Percentiles rank a stretch among this genome's conserved stretches.
These are phyloP conservation scores for Centroberyx gerrardi DNA, from an alignment of 2,797 vertebrate genomes.

Conservation along the genomic window DNA sequence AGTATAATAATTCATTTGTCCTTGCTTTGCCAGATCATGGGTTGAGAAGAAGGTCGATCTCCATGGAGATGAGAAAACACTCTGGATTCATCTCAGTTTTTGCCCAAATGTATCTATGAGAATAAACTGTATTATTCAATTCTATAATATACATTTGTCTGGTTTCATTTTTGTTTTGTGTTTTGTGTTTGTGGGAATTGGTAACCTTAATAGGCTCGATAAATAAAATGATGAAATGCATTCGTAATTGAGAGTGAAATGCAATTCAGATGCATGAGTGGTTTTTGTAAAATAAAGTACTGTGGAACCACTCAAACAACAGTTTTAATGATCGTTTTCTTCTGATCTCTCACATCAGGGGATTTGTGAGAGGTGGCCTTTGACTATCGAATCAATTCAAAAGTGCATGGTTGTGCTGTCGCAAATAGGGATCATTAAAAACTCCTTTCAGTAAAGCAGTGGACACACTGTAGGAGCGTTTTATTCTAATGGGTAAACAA, in stretches of 20 bases:
- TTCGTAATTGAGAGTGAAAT: background rate
- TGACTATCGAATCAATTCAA: background rate
- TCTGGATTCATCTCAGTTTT: constrained; percentile 32
- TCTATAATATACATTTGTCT: constrained; percentile 12
- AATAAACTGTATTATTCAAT: constrained; percentile 63
- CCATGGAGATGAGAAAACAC: constrained; percentile 45
- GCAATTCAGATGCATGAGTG: background rate
- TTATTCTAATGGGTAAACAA: background rate
- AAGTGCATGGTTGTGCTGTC: background rate
- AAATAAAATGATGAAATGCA: background rate
- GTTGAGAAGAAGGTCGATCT: constrained; percentile 58
- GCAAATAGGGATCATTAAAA: background rate
- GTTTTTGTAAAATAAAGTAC: background rate
- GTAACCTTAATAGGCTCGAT: background rate
- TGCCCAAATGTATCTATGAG: constrained; percentile 16
- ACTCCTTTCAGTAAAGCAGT: background rate
- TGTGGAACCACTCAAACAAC: background rate
- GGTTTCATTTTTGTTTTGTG: constrained; percentile 3
- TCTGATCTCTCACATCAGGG: background rate
- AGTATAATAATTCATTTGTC: constrained; percentile 49
- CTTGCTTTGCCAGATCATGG: constrained; percentile 77
- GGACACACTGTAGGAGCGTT: background rate
- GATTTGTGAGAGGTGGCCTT: background rate
- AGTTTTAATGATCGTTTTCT: background rate
- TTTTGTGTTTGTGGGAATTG: background rate